Percentiles rank a stretch among this genome's conserved stretches.
These are phyloP conservation scores for Martes martes DNA, from an alignment of 2,113 vertebrate species.

Conservation along the genomic window DNA sequence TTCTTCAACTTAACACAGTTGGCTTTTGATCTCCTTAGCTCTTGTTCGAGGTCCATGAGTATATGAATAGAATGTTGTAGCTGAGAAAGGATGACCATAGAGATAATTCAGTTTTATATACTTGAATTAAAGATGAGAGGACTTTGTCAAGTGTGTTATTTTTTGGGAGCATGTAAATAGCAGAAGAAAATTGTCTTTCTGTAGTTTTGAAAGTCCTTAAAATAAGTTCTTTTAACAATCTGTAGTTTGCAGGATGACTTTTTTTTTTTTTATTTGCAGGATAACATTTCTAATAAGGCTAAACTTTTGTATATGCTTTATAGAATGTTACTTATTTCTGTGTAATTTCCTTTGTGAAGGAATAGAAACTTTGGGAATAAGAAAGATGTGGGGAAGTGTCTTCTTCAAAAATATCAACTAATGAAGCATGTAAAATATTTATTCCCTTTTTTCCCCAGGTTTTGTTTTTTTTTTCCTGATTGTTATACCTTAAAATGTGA, in stretches of 20 bases:
- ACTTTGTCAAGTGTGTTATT: background rate
- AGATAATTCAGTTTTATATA: background rate
- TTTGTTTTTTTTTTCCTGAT: background rate
- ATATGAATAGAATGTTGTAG: background rate
- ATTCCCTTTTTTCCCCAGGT: background rate
- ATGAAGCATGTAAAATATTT: background rate
- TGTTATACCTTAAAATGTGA: background rate
- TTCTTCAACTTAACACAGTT: background rate
- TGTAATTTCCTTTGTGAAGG: background rate
- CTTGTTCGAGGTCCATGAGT: background rate
- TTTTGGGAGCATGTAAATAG: background rate
- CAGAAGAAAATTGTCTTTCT: background rate
- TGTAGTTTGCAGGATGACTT: background rate
- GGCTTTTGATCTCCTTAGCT: background rate
- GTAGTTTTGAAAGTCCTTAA: background rate
- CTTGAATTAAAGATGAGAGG: background rate
- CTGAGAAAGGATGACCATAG: background rate
- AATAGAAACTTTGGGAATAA: background rate
- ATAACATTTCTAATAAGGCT: constrained; percentile 23
- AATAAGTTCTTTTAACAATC: background rate
- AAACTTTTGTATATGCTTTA: background rate
- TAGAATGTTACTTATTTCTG: background rate
- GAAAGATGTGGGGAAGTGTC: background rate
- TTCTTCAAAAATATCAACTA: background rate
- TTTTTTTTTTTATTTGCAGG: constrained; percentile 37